These are phyloP conservation scores for Erinaceus europaeus DNA, from an alignment of 2,113 vertebrate species.

Conservation along the genomic window DNA sequence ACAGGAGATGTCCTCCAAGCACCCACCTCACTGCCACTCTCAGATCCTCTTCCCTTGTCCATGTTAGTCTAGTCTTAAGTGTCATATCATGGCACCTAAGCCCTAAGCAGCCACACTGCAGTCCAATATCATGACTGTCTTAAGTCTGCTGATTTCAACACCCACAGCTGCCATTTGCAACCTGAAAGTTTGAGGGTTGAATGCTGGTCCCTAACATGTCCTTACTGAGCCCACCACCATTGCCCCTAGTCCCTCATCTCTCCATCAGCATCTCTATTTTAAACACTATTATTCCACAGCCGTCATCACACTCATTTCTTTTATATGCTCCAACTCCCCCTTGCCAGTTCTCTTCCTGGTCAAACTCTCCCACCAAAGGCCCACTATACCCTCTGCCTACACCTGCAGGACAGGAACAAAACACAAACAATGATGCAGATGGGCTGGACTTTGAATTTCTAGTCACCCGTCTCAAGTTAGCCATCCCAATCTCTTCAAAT, in stretches of 20 bases:
- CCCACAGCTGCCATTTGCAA: neutral
- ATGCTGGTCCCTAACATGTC: too few species aligned
- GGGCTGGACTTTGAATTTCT: neutral
- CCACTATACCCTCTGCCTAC: neutral
- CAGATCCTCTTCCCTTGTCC: neutral
- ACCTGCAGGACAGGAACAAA: neutral
- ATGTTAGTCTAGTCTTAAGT: neutral
- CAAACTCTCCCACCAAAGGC: neutral
- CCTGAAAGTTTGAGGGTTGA: too few species aligned
- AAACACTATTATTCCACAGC: too few species aligned
- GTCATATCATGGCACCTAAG: neutral
- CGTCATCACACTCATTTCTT: neutral
- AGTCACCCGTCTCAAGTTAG: slow-evolving; percentile 14
- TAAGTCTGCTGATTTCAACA: neutral
- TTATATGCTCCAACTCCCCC: neutral
- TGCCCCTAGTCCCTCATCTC: too few species aligned
- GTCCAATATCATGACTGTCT: neutral
- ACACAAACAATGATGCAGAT: neutral
- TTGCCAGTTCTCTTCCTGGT: neutral
- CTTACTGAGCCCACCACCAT: too few species aligned
- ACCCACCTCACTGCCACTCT: neutral
- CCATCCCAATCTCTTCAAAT: slow-evolving; percentile 4
- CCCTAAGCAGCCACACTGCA: neutral
- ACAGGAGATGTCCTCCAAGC: neutral
- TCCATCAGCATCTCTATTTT: too few species aligned